phyloP scores from a whole-genome alignment of 2,888 invertebrate genomes.

The Trachelus tabidus region DNA sequence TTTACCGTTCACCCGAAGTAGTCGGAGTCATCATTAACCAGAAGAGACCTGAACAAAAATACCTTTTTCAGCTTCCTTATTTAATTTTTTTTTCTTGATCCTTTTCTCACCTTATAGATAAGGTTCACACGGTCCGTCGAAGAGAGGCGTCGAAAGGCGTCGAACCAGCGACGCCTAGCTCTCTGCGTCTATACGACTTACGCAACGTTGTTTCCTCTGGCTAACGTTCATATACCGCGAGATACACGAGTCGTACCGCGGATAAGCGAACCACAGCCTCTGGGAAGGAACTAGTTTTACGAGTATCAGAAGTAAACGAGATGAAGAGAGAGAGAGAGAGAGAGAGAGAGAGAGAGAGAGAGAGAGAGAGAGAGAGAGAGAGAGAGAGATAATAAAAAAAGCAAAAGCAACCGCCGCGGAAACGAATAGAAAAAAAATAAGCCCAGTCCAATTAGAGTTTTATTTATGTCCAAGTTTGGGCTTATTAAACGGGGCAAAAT shows the following conservation, averaged over 20 bases:
- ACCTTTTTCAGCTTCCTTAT: too few species aligned
- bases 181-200: neutral
- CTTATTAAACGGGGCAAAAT: conserved; percentile 49
- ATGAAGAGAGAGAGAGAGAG: neutral
- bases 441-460: conserved; percentile 45
- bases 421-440: conserved; percentile 41
- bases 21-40: too few species aligned
- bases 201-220: neutral
- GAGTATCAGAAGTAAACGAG: conserved; percentile 1
- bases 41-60: too few species aligned
- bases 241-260: neutral
- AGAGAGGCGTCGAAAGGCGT: too few species aligned
- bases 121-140: too few species aligned
- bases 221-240: conserved; percentile 19
- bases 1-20: too few species aligned
- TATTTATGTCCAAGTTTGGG: conserved; percentile 41
- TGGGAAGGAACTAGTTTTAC: conserved; percentile 5
- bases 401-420: conserved; percentile 1
- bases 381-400: conserved; percentile 5
- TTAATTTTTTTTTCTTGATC: too few species aligned
- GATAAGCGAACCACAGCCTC: conserved; percentile 1
- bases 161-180: too few species aligned
- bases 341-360: neutral
- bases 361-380: neutral
- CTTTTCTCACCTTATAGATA: too few species aligned